Evolutionary conservation across 2,888 invertebrate genomes (phyloP), one percentile per base, ranked within the genome.

Genomic region (Harpalus rufipes): DNA sequence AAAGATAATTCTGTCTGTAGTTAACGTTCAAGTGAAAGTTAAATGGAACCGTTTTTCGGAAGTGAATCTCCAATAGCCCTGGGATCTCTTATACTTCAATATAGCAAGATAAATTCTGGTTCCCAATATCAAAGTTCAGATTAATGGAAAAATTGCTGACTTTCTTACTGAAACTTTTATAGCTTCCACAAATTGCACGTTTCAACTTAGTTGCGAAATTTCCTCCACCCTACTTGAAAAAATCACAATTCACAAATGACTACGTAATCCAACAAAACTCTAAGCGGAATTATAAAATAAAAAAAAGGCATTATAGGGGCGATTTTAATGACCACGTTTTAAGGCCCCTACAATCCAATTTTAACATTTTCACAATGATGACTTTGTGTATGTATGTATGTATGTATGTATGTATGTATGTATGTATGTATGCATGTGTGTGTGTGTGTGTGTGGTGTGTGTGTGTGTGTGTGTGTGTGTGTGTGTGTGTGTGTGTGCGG

Each of bases 91-190:
- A 63, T 63, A 63, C 63, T 25, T 18, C 63, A 63, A 63, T 63
- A 63, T 63, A 63, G 18, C 63, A 63, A 63, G 63, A 63, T 63
- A 63, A 63, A 63, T 63, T 63, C 21, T 63, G 63, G 21, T 63
- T 25, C 63, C 65, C 68, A 39, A 68, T 68, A 68, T 68, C 68
- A 68, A 68, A 68, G 68, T 68, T 68, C 39, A 68, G 68, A 39
- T 68, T 68, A 68, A 68, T 39, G 68, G 68, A 68, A 68, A 68
- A 68, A 68, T 68, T 68, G 68, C 68, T 68, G 68, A 68, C 68
- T 68, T 39, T 68, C 68, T 39, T 39, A 68, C 68, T 39, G 68
- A 68, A 68, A 63, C 63, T 63, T 63, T 63, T 63, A 63, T 63
- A 63, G 63, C 63, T 63, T 63, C 63, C 63, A 25, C 63, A 63